Evolutionary conservation across 2,113 vertebrate genomes (phyloP).

Genomic region (Elanus axillaris): DNA sequence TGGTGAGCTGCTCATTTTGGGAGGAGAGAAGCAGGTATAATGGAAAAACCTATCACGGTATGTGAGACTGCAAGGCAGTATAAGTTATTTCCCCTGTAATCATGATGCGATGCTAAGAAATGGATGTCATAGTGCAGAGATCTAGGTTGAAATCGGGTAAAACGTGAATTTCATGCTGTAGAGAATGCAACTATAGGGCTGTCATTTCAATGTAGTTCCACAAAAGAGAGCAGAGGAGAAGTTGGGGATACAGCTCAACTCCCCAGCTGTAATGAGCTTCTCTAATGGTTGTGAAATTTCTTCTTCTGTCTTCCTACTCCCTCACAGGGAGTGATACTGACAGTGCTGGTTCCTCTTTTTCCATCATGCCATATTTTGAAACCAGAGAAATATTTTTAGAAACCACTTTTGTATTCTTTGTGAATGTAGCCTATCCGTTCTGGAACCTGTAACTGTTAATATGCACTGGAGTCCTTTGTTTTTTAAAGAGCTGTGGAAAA

Average conservation of each 20-base stretch:
- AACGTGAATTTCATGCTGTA: neutral
- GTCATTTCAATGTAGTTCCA: neutral
- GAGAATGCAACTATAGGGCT: neutral
- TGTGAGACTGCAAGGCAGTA: neutral
- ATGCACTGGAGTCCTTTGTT: neutral
- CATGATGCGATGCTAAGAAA: neutral
- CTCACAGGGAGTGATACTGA: neutral
- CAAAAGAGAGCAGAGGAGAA: neutral
- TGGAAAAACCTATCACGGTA: neutral
- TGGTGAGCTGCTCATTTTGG: neutral
- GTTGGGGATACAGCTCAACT: neutral
- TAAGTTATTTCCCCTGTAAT: neutral
- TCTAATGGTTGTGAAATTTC: slow-evolving; percentile 8
- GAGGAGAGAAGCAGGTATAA: neutral
- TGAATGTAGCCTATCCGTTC: neutral
- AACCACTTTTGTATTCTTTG: neutral
- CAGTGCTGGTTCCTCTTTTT: slow-evolving; percentile 7
- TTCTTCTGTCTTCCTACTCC: neutral
- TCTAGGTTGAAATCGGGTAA: neutral
- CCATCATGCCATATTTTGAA: neutral
- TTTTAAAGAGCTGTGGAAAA: neutral
- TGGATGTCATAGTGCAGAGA: neutral
- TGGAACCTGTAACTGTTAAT: neutral
- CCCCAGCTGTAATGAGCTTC: neutral
- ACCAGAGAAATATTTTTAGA: slow-evolving; percentile 27